Evolutionary conservation across 2,888 invertebrate genomes (phyloP).

Genomic region (Drosophila merina): DNA sequence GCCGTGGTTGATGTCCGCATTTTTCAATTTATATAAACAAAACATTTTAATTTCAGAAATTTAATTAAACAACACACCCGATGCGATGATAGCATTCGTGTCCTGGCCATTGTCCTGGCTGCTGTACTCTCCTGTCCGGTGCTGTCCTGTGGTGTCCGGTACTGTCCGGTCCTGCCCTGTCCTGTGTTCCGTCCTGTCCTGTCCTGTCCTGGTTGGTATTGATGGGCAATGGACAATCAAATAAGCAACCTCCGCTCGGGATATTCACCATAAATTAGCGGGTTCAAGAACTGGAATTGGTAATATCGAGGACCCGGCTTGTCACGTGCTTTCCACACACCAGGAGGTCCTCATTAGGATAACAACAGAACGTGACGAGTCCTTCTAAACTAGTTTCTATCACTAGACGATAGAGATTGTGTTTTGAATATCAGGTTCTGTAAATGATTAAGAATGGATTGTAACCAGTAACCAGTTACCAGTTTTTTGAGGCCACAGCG

Average conservation of each 20-base stretch:
- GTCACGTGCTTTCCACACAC: not conserved
- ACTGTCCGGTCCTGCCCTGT: conserved; percentile 7
- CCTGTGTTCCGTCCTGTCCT: not conserved
- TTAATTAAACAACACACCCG: conserved; percentile 83
- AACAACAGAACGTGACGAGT: not conserved
- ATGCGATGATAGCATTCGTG: conserved; percentile 60
- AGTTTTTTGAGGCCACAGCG: not conserved
- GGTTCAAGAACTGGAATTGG: not conserved
- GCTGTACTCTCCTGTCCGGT: not conserved
- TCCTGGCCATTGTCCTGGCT: conserved; percentile 31
- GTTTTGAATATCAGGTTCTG: no score
- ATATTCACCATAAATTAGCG: conserved; percentile 25
- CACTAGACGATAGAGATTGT: not conserved
- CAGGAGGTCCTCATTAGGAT: conserved; percentile 10
- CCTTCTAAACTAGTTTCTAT: not conserved
- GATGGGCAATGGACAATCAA: conserved; percentile 26
- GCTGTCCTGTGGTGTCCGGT: conserved; percentile 1
- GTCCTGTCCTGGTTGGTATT: conserved; percentile 16
- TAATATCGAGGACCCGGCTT: not conserved
- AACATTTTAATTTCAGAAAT: conserved; percentile 84
- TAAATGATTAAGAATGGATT: no score
- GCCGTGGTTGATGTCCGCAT: conserved; percentile 65
- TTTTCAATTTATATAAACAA: conserved; percentile 84
- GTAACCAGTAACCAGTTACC: not conserved
- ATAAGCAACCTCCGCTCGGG: not conserved